Evolutionary conservation across 35 echinoderm and acorn worm genomes (phyloP).

Genomic region (Heliocidaris erythrogramma): DNA sequence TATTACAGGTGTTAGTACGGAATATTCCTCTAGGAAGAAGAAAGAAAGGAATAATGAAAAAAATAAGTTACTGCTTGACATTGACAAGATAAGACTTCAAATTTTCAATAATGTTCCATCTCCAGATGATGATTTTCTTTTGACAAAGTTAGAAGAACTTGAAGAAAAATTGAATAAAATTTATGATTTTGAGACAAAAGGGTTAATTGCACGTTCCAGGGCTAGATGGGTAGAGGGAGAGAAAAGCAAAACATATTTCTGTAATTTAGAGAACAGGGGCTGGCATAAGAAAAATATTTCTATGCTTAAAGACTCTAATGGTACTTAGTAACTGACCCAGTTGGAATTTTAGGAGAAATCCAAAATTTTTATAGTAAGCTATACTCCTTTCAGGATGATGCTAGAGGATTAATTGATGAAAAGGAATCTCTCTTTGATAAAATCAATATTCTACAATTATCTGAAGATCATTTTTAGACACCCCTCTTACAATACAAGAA

Average conservation of each 20-base stretch:
- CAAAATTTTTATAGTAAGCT: conserved; percentile 24
- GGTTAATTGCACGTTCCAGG: conserved; percentile 28
- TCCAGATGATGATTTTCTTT: not conserved
- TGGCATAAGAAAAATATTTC: conserved; percentile 28
- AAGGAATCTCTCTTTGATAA: conserved; percentile 21
- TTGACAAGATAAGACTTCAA: conserved; percentile 37
- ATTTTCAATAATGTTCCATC: not conserved
- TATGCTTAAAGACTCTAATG: not conserved
- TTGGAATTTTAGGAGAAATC: conserved; percentile 25
- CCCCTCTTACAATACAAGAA: conserved; percentile 20
- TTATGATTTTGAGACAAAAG: conserved; percentile 42
- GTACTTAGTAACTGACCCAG: conserved; percentile 5
- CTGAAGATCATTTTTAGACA: conserved; percentile 39
- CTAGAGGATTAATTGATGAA: not conserved
- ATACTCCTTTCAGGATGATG: not conserved
- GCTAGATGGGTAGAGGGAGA: conserved; percentile 25
- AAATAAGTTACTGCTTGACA: not conserved
- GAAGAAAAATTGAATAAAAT: not conserved
- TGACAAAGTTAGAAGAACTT: not conserved
- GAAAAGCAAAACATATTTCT: too few relatives aligned
- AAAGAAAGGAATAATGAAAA: conserved; percentile 32
- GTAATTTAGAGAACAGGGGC: not conserved
- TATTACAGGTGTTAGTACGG: conserved; percentile 42
- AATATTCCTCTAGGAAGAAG: conserved; percentile 44
- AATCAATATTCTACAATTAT: conserved; percentile 34